Evolutionary conservation across 2,888 invertebrate species (phyloP), one percentile per base, ranked within the genome.

Genomic region (Drosophila merina): DNA sequence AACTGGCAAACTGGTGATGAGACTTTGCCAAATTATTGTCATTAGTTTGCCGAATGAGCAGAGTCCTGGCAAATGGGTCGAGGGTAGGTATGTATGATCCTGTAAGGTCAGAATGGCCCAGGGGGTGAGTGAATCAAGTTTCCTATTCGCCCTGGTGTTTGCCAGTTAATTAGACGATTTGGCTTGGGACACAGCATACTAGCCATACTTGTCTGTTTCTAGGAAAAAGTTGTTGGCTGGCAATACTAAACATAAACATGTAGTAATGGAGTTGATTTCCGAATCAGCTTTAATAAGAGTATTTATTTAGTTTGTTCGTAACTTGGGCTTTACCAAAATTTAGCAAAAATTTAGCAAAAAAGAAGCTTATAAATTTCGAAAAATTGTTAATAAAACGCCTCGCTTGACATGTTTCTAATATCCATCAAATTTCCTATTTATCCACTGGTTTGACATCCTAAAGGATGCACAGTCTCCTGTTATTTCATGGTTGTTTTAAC

Each of bases 11-110:
- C 68, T 68, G 73, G 66, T 72, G 74, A 47, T 67, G 64, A 86
- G 80, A 80, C 80, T 77, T 79, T 68, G 74, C 82, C 87, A 84
- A 86, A 87, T 82, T 87, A 82, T 82, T 85, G 85, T 72, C 81
- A 82, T 87, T 87, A 87, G 82, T 77, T 72, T 75, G 50, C 51
- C 55, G 77, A 76, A 86, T 76, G 76, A 66, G 67, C 57, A 42
- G 6, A 36, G 36, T 36, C 36, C 36, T 5, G 12, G 36, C 36
- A 33, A 33, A 33, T 47, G 9, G 38, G 20, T 14, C 30, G 45
- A n/a, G 58, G 50, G 64, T 68, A 58, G 59, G 40, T 44, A 49
- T 45, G 58, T 50, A 77, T 42, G 14, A 42, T 42, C 14, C 8
- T 68, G 60, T 56, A 68, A 42, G 63, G 55, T 40, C 45, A 25